Evolutionary conservation across 2,113 vertebrate species (phyloP).

Genomic region (Rafetus swinhoei): DNA sequence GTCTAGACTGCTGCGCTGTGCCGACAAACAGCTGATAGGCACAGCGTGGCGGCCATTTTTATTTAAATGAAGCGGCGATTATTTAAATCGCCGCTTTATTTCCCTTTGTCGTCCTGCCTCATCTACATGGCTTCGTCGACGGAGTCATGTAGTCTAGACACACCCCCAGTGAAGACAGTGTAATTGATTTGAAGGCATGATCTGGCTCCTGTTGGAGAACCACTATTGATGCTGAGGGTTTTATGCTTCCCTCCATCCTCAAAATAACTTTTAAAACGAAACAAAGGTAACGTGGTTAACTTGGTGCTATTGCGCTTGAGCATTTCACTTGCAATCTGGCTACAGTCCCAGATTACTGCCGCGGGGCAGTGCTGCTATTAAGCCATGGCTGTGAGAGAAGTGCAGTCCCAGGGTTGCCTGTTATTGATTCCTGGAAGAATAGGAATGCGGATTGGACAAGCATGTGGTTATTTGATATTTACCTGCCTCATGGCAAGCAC

Average conservation of each 20-base stretch:
- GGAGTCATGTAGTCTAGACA: no score
- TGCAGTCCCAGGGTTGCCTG: not conserved
- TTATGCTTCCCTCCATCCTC: not conserved
- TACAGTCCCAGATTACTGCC: not conserved
- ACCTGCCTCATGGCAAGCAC: not conserved
- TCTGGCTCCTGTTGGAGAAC: not conserved
- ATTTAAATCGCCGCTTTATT: no score
- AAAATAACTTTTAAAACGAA: not conserved
- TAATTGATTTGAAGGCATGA: not conserved
- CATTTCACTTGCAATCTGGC: not conserved
- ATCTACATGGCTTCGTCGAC: no score
- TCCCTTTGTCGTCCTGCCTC: no score
- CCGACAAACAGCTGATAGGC: no score
- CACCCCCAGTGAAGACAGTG: not conserved
- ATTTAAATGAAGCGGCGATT: no score
- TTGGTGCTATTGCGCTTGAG: not conserved
- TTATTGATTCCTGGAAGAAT: not conserved
- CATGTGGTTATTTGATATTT: not conserved
- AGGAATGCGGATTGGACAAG: not conserved
- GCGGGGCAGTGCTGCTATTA: not conserved
- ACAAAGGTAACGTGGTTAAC: not conserved
- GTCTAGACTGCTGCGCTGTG: no score
- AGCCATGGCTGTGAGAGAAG: not conserved
- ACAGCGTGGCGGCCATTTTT: no score
- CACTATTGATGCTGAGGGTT: not conserved